Conservation (phyloP, 2,113 vertebrate genomes). For the Mormoops blainvillei region DNA sequence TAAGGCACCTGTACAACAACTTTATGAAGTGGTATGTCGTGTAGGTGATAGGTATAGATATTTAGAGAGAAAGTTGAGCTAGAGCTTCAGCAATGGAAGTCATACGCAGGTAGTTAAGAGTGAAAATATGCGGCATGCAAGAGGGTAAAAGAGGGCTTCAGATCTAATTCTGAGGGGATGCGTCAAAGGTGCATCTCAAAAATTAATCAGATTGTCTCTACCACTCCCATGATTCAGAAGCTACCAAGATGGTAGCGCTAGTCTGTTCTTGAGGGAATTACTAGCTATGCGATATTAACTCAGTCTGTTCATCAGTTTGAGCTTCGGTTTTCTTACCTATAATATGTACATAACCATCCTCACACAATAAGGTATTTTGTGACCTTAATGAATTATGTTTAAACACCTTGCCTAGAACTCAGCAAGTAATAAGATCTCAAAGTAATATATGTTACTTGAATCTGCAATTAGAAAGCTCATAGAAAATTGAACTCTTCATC, state of each 20-base stretch:
- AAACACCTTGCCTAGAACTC: background rate
- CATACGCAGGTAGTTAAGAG: background rate
- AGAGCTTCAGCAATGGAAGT: background rate
- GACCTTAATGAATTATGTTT: background rate
- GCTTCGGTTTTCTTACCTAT: background rate
- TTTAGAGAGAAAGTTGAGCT: background rate
- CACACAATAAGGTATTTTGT: background rate
- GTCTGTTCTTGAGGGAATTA: background rate
- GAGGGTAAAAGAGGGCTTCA: background rate
- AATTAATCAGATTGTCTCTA: background rate
- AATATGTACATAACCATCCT: background rate
- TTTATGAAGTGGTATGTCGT: background rate
- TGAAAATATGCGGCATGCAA: too few relatives aligned
- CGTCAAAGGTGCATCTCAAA: background rate
- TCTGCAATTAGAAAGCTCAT: background rate
- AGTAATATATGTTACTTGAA: background rate
- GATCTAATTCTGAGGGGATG: background rate
- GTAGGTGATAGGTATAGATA: background rate
- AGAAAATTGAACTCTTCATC: background rate
- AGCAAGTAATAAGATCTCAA: background rate
- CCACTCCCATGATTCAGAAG: background rate
- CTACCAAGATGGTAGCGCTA: background rate
- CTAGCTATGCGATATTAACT: background rate
- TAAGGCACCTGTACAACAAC: background rate
- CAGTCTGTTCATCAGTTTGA: background rate